Percentiles rank a stretch among this genome's conserved stretches.
Evolutionary conservation across 2,113 vertebrate genomes (phyloP).

Genomic region (Collichthys lucidus): DNA sequence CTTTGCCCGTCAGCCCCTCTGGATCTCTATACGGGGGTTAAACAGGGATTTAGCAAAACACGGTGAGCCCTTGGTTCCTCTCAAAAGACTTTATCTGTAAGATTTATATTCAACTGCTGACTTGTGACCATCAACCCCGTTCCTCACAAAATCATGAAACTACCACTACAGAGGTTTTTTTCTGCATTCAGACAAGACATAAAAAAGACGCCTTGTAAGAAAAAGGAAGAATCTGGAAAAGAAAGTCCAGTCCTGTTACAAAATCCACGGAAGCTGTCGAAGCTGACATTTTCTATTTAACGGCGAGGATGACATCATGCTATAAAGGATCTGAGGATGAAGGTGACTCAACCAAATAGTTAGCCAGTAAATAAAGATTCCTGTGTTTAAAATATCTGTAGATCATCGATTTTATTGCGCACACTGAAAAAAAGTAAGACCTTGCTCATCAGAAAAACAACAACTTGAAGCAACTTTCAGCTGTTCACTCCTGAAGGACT

Average conservation of each 20-base stretch:
- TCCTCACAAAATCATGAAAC: slow-evolving; percentile 48
- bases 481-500: neutral
- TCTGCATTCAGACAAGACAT: slow-evolving; percentile 7
- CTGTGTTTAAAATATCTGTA: neutral
- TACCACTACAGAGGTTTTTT: slow-evolving; percentile 21
- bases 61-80: slow-evolving; percentile 47
- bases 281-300: slow-evolving; percentile 1
- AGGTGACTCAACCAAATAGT: neutral
- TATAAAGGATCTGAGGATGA: neutral
- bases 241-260: neutral
- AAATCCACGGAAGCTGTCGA: neutral
- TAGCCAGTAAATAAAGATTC: neutral
- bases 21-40: slow-evolving; percentile 68
- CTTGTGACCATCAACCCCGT: slow-evolving; percentile 50
- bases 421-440: no score
- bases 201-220: neutral
- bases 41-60: slow-evolving; percentile 70
- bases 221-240: neutral
- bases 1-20: slow-evolving; percentile 52
- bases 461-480: neutral
- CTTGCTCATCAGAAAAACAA: no score
- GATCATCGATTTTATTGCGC: no score
- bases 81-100: slow-evolving; percentile 58
- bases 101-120: slow-evolving; percentile 70
- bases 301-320: neutral